Evolutionary conservation across 2,113 vertebrate genomes (phyloP), one percentile per base, ranked within the genome.

Genomic region (Microtus pennsylvanicus): DNA sequence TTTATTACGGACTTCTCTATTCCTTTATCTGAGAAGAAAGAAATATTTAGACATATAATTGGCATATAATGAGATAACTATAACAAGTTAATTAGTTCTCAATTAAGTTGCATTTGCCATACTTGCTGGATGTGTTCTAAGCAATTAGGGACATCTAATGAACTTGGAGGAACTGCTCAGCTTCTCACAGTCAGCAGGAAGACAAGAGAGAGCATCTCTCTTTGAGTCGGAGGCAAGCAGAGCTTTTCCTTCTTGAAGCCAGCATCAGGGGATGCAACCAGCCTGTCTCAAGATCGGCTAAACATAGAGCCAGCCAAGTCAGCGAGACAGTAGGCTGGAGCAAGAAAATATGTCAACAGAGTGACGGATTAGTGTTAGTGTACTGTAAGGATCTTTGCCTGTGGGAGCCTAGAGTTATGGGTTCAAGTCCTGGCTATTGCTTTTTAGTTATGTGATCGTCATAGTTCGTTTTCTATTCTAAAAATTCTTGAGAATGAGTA

Each of bases 51-150:
- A 98, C 97, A 94, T 98, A 98, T 98, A 98, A 98, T 98, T 98
- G 98, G 98, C 98, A 98, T 97, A 96, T 98, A 98, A 98, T 45
- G 89, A 98, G 98, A 98, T 98, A 98, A 98, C 98, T 97, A 93
- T 98, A 98, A 98, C 98, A 98, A 98, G 98, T 98, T 98, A 98
- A 98, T 99, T 98, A 98, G 98, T 98, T 98, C 98, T 98, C 98
- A 98, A 98, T 98, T 98, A 99, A 98, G 98, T 97, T 96, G 95
- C 86, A 2, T 98, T 98, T 98, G 94, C 98, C 97, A 96, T 98
- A 97, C 96, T 77, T 98, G 97, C 97, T 96, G 98, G 98, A 97
- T 97, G 95, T 97, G 96, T 97, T 98, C 95, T 92, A 97, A 90
- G 98, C 98, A 98, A 98, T 98, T 98, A 98, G 98, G 35, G n/a